Percentiles rank a stretch among this genome's conserved stretches.
phyloP scores from a whole-genome alignment of 2,797 vertebrate genomes.

The Chaunax sp. region DNA sequence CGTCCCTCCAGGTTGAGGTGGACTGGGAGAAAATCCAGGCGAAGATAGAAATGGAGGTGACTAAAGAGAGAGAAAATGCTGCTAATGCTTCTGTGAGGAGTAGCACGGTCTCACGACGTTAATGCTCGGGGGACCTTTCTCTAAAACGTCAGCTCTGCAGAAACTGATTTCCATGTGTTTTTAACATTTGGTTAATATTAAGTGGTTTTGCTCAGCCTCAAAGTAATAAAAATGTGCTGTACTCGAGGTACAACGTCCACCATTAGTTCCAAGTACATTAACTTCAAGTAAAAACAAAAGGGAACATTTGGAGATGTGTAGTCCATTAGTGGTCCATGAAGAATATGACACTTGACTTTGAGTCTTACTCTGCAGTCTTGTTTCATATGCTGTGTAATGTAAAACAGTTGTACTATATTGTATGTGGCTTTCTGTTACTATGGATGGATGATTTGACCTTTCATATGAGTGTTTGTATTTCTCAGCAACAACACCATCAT shows the following conservation, averaged over 20 bases:
- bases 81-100: slow-evolving; percentile 76
- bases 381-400: slow-evolving; percentile 16
- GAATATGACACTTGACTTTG: slow-evolving; percentile 21
- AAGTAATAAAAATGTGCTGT: slow-evolving; percentile 7
- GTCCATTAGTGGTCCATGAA: slow-evolving; percentile 1
- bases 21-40: slow-evolving; percentile 98
- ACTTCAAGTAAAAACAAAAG: slow-evolving; percentile 35
- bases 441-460: slow-evolving; percentile 11
- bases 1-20: slow-evolving; percentile 90
- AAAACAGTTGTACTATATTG: slow-evolving; percentile 3
- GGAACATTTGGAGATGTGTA: slow-evolving; percentile 27
- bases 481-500: slow-evolving; percentile 15
- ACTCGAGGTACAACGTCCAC: slow-evolving; percentile 8
- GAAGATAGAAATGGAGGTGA: slow-evolving; percentile 95
- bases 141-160: slow-evolving; percentile 15
- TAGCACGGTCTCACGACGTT: slow-evolving; percentile 78
- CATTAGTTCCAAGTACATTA: slow-evolving; percentile 20
- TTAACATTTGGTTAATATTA: slow-evolving; percentile 35
- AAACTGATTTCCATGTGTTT: slow-evolving; percentile 35
- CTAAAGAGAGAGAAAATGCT: slow-evolving; percentile 89
- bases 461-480: slow-evolving; percentile 22
- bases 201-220: slow-evolving; percentile 16
- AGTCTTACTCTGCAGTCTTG: slow-evolving; percentile 10
- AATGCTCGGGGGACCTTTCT: slow-evolving; percentile 23
- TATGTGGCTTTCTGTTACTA: slow-evolving; percentile 7